phyloP scores from a whole-genome alignment of 2,888 invertebrate genomes.

The Amiota mariae region DNA sequence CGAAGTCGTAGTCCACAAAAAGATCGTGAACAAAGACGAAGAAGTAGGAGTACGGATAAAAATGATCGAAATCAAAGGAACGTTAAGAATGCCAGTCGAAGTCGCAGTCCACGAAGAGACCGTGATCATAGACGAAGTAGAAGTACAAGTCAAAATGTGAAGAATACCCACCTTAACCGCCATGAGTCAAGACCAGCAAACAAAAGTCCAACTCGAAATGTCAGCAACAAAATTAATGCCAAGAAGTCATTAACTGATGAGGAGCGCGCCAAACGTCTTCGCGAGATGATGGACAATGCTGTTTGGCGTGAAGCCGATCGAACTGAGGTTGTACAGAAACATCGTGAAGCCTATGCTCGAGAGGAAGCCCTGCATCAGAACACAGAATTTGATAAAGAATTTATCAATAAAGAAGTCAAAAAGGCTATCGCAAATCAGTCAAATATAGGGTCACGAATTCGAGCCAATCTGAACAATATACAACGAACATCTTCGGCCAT shows the following conservation, averaged over 20 bases:
- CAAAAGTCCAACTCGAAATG: conserved; percentile 9
- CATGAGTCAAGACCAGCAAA: background rate
- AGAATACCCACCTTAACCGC: background rate
- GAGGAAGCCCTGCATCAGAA: conserved; percentile 72
- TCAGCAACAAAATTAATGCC: conserved; percentile 53
- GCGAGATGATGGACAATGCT: conserved; percentile 90
- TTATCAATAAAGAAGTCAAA: conserved; percentile 73
- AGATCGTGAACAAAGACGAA: background rate
- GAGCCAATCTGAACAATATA: conserved; percentile 91
- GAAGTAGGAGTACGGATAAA: conserved; percentile 1
- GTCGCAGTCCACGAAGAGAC: background rate
- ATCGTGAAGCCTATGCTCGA: conserved; percentile 78
- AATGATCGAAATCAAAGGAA: too few relatives aligned
- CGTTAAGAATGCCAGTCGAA: background rate
- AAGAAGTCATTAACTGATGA: conserved; percentile 75
- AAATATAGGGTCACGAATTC: conserved; percentile 86
- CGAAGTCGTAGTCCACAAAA: too few relatives aligned
- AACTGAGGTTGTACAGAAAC: conserved; percentile 78
- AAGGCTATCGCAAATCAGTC: conserved; percentile 78
- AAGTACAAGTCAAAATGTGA: conserved; percentile 11
- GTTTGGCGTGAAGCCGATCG: conserved; percentile 80
- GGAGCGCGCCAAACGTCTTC: conserved; percentile 81
- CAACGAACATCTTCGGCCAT: conserved; percentile 87
- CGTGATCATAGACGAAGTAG: conserved; percentile 1
- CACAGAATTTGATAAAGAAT: conserved; percentile 75